Percentiles rank a stretch among this genome's conserved stretches.
These are phyloP conservation scores for Rhinolophus ferrumequinum DNA, from an alignment of 2,113 vertebrate species.

Conservation along the genomic window DNA sequence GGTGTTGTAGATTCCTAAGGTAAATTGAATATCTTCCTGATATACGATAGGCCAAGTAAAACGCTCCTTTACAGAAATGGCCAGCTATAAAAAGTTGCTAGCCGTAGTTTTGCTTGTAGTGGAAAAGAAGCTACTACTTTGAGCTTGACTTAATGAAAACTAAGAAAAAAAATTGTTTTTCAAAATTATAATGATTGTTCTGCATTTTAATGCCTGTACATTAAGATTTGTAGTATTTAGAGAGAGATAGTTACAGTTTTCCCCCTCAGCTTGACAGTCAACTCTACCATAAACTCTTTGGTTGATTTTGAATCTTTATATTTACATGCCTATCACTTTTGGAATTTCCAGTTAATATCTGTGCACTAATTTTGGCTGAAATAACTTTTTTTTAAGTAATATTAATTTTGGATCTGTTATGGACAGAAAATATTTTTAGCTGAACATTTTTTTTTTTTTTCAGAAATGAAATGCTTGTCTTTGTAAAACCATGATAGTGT, in stretches of 20 bases:
- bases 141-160: not conserved
- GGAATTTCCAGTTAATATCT: not conserved
- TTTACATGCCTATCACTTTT: not conserved
- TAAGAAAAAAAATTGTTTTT: not conserved
- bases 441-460: not conserved
- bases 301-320: not conserved
- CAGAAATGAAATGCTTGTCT: conserved; percentile 42
- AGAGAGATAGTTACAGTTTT: not conserved
- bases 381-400: not conserved
- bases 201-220: not conserved
- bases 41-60: not conserved
- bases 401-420: conserved; percentile 39
- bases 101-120: not conserved
- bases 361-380: not conserved
- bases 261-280: not conserved
- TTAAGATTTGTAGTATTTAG: not conserved
- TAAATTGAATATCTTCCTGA: not conserved
- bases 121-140: conserved; percentile 34
- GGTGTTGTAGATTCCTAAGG: not conserved
- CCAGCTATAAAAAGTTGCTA: not conserved
- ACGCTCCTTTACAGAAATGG: not conserved
- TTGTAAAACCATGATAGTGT: not conserved
- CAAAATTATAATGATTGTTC: not conserved
- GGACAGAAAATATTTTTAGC: conserved; percentile 22
- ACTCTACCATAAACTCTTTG: not conserved